Conservation (phyloP, 2,113 vertebrate species). For the Gavia stellata region DNA sequence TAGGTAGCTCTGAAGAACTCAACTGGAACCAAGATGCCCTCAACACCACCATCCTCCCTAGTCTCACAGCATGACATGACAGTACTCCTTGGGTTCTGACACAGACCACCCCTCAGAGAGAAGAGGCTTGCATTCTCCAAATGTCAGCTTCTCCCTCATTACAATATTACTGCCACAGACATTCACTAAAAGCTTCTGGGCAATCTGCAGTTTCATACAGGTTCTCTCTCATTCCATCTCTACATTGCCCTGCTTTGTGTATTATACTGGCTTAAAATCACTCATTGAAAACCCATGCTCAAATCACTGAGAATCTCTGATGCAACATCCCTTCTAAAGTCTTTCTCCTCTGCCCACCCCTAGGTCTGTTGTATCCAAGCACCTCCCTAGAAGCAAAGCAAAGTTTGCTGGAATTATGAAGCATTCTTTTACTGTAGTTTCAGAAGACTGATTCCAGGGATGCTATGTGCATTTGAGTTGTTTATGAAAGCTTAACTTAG, state of each 20-base stretch:
- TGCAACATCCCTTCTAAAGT: background rate
- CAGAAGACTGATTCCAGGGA: background rate
- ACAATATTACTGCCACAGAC: background rate
- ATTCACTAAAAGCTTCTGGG: background rate
- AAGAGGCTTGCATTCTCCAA: background rate
- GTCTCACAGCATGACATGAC: background rate
- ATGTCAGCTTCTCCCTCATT: background rate
- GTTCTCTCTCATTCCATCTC: background rate
- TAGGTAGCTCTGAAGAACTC: background rate
- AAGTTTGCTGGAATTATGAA: background rate
- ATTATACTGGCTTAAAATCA: background rate
- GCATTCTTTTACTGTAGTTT: background rate
- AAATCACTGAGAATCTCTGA: background rate
- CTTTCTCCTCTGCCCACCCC: background rate
- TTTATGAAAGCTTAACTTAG: background rate
- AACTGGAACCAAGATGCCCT: background rate
- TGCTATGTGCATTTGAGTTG: background rate
- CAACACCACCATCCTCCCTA: background rate
- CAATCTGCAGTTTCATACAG: background rate
- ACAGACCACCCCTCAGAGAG: background rate
- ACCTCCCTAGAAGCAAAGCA: background rate
- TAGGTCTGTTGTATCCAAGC: background rate
- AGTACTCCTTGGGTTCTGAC: background rate
- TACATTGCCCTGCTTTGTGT: background rate
- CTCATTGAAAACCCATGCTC: background rate